Base-by-base conservation (phyloP, 1,140 invertebrate genomes). In the Mizuhopecten yessoensis region DNA sequence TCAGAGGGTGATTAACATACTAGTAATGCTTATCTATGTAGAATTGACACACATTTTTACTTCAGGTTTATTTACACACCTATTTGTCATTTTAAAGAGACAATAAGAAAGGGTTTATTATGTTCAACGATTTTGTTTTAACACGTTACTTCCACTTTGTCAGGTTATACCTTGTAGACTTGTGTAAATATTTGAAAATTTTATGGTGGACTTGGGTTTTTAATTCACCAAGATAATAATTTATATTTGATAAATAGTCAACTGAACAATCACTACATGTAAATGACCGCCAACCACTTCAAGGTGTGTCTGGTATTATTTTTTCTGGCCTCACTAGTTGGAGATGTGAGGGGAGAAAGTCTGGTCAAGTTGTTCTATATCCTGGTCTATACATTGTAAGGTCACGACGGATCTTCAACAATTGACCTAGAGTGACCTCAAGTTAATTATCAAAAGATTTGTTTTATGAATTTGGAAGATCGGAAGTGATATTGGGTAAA, bases 11-110 rank as follows among this genome's bases (percentile, higher is more conserved):
- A 23, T 49, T 49, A n/a, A n/a, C n/a, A n/a, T n/a, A 49, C 20
- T 49, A 9, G 45, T 49, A 2, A 17, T 17, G 45, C 45, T 49
- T 49, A 49, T 49, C 45, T 49, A 2, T 49, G 20, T 49, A 49
- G 11, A 49, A 49, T 20, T 49, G 45, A 49, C 45, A 49, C 45
- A 49, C 5, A 20, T n/a, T 29, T 75, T 75, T 75, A 75, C 57
- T 29, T n/a, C 11, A 2, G 7, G 57, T 75, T 75, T 75, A 75
- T 75, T 75, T 75, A 17, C 57, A 29, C 1, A 29, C 9, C 57
- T 75, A 75, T 75, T 75, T 75, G 57, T 75, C 57, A 75, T 75
- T 75, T 75, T 75, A 75, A 75, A 75, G 45, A 49, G 45, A 49
- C 45, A 49, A 49, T 49, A 23, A 49, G 45, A 49, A 49, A 75